phyloP scores from a whole-genome alignment of 2,888 invertebrate species.

The Nephrocerus scutellatus region DNA sequence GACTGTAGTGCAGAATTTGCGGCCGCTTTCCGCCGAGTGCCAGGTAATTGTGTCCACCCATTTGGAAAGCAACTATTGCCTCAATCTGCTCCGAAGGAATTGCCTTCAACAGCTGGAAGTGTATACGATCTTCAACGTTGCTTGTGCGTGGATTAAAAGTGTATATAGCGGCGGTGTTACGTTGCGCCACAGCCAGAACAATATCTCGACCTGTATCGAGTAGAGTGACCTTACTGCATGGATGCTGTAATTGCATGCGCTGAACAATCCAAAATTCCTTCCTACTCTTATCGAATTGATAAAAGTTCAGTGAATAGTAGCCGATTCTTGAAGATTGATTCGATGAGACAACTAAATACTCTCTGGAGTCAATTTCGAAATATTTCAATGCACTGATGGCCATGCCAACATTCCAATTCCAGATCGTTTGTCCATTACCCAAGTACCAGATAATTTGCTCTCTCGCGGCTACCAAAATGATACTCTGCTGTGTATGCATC shows the following conservation, averaged over 20 bases:
- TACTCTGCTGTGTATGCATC: constrained; percentile 27
- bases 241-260: constrained; percentile 30
- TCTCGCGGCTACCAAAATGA: constrained; percentile 29
- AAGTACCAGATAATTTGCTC: constrained; percentile 36
- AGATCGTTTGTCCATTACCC: constrained; percentile 20
- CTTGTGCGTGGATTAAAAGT: constrained; percentile 30
- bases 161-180: constrained; percentile 32
- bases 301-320: constrained; percentile 33
- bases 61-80: constrained; percentile 39
- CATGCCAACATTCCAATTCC: constrained; percentile 36
- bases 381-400: constrained; percentile 26
- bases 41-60: constrained; percentile 44
- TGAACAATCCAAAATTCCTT: constrained; percentile 43
- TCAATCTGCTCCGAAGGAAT: constrained; percentile 33
- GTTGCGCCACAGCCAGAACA: constrained; percentile 39
- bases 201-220: constrained; percentile 40
- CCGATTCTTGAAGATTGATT: constrained; percentile 21
- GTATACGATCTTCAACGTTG: constrained; percentile 21
- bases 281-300: constrained; percentile 31
- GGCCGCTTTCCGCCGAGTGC: constrained; percentile 40
- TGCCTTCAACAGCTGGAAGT: constrained; percentile 27
- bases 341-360: constrained; percentile 31
- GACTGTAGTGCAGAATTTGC: constrained; percentile 39
- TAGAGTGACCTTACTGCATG: constrained; percentile 30
- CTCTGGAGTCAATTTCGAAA: constrained; percentile 29